Base-by-base conservation (phyloP, 1,140 invertebrate species). In the Tigriopus japonicus region DNA sequence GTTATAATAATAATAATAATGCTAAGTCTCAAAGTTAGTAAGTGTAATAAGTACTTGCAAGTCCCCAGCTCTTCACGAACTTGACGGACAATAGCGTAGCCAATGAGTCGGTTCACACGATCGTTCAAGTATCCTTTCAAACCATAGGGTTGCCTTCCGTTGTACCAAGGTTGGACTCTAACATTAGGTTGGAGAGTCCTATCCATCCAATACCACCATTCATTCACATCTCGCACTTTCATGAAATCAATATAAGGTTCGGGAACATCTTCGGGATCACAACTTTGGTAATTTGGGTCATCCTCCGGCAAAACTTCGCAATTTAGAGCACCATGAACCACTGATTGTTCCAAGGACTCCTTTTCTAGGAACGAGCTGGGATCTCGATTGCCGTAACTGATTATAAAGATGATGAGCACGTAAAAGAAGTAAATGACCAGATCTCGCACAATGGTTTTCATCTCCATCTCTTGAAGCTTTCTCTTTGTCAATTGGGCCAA, bases 81-180 rank as follows among this genome's bases (percentile, higher is more conserved):
- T 67, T 78, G 76, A 61, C 77, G 64, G 56, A 78, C 68, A 23
- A 74, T 69, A 14, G 72, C 75, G 65, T 77, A 77, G 19, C 77
- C 77, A 68, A 78, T 72, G 9, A 78, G 69, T 53, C 76, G 67
- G n/a, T 74, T 75, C 5, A 73, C 71, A 54, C 74, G 70, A 66
- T 78, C 77, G 63, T 70, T 68, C 6, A 78, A 66, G 40, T 61
- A 61, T 19, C 59, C 59, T 41, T 52, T 61, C 9, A 61, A 40
- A 1, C 59, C 59, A 55, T 61, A 61, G 5, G 59, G 59, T n/a
- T 49, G 59, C 43, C 35, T 1, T 54, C 40, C 59, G 40, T 61
- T 61, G 40, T 61, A 61, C 59, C 59, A 61, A 17, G 13, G 15
- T 40, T 61, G 59, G 24, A 61, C 59, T 19, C 59, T 53, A 6